Base-by-base conservation (phyloP, 2,797 vertebrate species). In the Hephaestus fuliginosus region DNA sequence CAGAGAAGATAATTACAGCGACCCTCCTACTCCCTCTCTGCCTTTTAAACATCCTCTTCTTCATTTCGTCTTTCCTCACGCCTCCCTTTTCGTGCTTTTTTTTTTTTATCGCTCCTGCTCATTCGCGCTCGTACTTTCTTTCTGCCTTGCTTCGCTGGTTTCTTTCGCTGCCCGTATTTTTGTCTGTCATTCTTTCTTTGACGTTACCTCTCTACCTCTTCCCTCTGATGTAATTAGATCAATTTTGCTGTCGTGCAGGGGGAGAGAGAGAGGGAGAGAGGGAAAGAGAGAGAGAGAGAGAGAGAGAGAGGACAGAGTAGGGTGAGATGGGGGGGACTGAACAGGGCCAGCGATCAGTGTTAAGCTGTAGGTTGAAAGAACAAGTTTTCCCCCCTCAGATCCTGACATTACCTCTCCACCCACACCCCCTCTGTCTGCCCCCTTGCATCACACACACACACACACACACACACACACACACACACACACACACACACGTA, bases 1-100 rank as follows among this genome's bases (percentile, higher is more conserved):
- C 86, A 83, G 78, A 86, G 68, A 83, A 90, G 87, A 93, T 93
- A 93, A 93, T 93, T 92, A 91, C 86, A 68, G 80, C 82, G 75
- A 30, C 74, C 75, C 82, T 89, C 89, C 88, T 56, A 85, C 89
- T 91, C 87, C 64, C 76, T 86, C 83, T 86, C 58, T 89, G 80
- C 81, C 81, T 89, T 87, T 90, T 88, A 84, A 89, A 88, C 85
- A 80, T 65, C 80, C 80, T 86, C 76, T 79, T 86, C 76, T 79
- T 85, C 76, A 36, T 36, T 79, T 85, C 83, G 58, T 61, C 39
- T 82, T 65, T 53, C 70, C 69, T 81, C 81, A 67, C 60, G 81
- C 78, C 73, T 75, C 70, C 57, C 64, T 25, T 25, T 71, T 69
- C 3, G 14, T 77, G 60, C 25, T 25, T 25, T 25, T 25, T 74